Conservation (phyloP, 2,797 vertebrate genomes). For the Spondyliosoma cantharus region DNA sequence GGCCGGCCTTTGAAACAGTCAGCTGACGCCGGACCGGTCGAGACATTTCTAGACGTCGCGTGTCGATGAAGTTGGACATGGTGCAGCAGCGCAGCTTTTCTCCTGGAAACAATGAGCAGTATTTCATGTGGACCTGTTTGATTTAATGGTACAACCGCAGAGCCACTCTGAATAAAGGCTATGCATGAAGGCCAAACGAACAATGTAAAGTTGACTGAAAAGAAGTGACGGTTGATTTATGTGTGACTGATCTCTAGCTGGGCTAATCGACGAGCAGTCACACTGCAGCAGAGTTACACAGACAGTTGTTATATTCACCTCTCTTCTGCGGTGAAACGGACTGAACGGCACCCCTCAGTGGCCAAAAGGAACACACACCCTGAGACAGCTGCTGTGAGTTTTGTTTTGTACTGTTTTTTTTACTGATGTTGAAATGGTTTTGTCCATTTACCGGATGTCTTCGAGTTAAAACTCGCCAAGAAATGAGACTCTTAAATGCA, state of each 20-base stretch:
- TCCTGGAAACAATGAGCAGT: background rate
- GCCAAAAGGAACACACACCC: constrained; percentile 23
- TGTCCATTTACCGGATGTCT: constrained; percentile 32
- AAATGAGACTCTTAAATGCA: constrained; percentile 43
- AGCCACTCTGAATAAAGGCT: constrained; percentile 9
- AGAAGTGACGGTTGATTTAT: background rate
- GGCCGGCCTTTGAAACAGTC: background rate
- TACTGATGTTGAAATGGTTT: constrained; percentile 29
- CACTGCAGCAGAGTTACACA: constrained; percentile 4
- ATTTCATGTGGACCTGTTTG: constrained; percentile 14
- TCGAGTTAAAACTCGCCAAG: constrained; percentile 28
- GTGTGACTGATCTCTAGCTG: constrained; percentile 54
- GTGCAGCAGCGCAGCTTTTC: background rate
- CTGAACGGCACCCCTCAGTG: constrained; percentile 38
- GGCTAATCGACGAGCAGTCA: constrained; percentile 45
- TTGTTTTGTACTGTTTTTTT: constrained; percentile 57
- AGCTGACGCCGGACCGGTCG: background rate
- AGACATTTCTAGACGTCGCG: background rate
- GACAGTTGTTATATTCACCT: background rate
- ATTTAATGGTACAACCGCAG: background rate
- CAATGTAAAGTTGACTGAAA: constrained; percentile 21
- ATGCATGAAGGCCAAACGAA: constrained; percentile 31
- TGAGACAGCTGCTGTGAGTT: background rate
- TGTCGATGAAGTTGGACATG: background rate
- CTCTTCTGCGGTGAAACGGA: constrained; percentile 21